phyloP scores from a whole-genome alignment of 1,140 invertebrate genomes.

The Ericerus pela region DNA sequence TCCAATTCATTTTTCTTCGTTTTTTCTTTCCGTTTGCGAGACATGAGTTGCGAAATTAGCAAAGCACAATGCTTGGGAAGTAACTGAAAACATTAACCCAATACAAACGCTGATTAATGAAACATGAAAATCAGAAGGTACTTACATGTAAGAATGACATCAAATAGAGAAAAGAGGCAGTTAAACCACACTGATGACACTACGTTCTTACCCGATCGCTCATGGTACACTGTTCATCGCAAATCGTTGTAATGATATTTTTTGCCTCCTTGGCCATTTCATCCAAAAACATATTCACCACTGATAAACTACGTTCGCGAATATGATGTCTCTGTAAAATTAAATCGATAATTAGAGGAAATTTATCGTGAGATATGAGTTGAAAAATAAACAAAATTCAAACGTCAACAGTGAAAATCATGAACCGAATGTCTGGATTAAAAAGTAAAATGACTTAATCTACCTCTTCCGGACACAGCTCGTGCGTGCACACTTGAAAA shows the following conservation, averaged over 20 bases:
- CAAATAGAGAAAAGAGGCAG: neutral
- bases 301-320: conserved; percentile 83
- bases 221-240: conserved; percentile 90
- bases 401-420: no score
- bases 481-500: conserved; percentile 94
- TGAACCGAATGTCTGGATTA: neutral
- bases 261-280: conserved; percentile 99
- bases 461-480: conserved; percentile 93
- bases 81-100: conserved; percentile 38
- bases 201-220: conserved; percentile 56
- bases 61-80: conserved; percentile 89
- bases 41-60: conserved; percentile 69
- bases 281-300: conserved; percentile 93
- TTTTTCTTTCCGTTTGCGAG: conserved; percentile 85
- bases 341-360: no score
- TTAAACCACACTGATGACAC: neutral
- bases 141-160: no score
- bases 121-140: neutral
- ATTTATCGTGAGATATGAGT: no score
- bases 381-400: no score
- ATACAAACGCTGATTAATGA: neutral
- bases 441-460: conserved; percentile 16
- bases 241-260: conserved; percentile 96
- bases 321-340: conserved; percentile 76
- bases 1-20: conserved; percentile 71